phyloP scores from a whole-genome alignment of 2,113 vertebrate genomes.

The Tamias sibiricus region DNA sequence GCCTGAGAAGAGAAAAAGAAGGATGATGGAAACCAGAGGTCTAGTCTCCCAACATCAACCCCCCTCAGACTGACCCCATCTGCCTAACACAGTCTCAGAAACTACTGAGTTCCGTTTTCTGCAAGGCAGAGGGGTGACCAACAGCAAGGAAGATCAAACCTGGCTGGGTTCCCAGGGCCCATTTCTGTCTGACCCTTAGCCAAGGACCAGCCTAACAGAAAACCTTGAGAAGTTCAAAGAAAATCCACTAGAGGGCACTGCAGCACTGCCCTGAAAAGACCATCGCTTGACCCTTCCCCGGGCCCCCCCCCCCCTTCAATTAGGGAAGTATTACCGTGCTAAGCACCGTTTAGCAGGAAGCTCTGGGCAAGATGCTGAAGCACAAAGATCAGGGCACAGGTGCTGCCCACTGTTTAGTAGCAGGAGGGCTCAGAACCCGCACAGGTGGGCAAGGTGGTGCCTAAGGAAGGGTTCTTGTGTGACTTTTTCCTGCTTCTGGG shows the following conservation, averaged over 20 bases:
- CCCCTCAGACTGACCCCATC: not conserved
- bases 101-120: not conserved
- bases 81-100: not conserved
- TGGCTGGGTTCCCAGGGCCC: not conserved
- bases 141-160: not conserved
- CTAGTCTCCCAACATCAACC: not conserved
- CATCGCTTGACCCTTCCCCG: accelerated
- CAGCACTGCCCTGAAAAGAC: slow-evolving; percentile 10
- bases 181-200: not conserved
- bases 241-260: slow-evolving; percentile 70
- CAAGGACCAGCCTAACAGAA: accelerated
- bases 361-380: not conserved
- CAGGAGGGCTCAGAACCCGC: not conserved
- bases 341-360: not conserved
- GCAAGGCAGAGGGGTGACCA: too few relatives aligned
- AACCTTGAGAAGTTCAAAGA: not conserved
- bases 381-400: not conserved
- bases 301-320: not conserved
- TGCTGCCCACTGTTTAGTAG: not conserved
- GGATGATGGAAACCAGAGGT: not conserved
- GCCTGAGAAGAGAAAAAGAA: not conserved
- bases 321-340: not conserved
- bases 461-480: not conserved
- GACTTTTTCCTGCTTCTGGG: not conserved
- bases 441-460: not conserved